Percentiles rank a stretch among this genome's conserved stretches.
Conservation (phyloP, 2,797 vertebrate species). For the Thamnophis elegans region DNA sequence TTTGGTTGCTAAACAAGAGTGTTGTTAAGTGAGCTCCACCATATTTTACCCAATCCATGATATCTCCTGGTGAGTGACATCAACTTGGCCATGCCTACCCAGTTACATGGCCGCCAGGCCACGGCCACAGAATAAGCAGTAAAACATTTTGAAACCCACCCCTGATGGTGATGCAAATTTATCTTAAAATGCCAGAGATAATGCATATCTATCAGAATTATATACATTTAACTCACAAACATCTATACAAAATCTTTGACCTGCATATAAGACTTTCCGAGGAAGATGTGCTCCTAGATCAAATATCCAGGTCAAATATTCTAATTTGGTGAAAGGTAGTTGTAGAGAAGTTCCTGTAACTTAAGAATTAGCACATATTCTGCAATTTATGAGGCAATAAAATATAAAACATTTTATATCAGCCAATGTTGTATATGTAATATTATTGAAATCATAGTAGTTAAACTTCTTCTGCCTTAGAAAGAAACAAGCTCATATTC, state of each 20-base stretch:
- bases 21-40: too few relatives aligned
- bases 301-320: not conserved
- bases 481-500: not conserved
- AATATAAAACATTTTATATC: not conserved
- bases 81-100: too few relatives aligned
- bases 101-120: too few relatives aligned
- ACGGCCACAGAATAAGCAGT: too few relatives aligned
- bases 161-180: not conserved
- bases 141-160: too few relatives aligned
- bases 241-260: not conserved
- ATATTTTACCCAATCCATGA: too few relatives aligned
- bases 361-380: not conserved
- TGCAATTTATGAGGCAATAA: not conserved
- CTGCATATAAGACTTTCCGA: not conserved
- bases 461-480: not conserved
- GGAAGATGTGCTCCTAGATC: not conserved
- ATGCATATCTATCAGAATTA: not conserved
- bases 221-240: not conserved
- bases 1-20: too few relatives aligned
- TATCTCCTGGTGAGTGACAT: too few relatives aligned
- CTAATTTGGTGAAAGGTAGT: not conserved
- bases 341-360: not conserved
- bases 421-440: not conserved
- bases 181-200: not conserved
- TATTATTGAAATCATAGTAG: not conserved